Conservation (phyloP, 1,140 invertebrate species). For the Trinorchestia longiramus region DNA sequence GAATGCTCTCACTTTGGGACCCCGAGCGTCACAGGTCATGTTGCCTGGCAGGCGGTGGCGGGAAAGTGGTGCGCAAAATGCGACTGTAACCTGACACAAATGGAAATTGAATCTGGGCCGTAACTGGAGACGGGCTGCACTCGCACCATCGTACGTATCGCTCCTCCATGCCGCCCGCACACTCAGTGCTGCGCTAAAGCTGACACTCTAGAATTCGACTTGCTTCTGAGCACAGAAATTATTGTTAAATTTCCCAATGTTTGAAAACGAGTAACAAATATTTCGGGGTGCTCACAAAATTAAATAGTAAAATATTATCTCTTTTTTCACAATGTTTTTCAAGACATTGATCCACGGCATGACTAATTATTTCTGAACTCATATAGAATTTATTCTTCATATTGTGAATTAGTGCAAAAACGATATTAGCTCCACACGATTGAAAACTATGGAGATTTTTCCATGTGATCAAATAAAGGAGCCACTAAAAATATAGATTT, state of each 20-base stretch:
- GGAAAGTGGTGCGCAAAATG: slow-evolving; percentile 36
- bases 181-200: neutral
- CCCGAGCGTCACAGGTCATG: slow-evolving; percentile 15
- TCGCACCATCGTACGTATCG: neutral
- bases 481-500: too few species aligned
- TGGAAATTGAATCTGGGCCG: slow-evolving; percentile 44
- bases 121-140: slow-evolving; percentile 11
- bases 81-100: slow-evolving; percentile 34
- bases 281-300: neutral
- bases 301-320: neutral
- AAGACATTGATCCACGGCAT: neutral
- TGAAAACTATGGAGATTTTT: too few species aligned
- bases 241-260: neutral
- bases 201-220: neutral
- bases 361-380: too few species aligned
- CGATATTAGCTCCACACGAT: too few species aligned
- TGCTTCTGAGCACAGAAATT: neutral
- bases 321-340: neutral
- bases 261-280: neutral
- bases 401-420: too few species aligned
- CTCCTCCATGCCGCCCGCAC: neutral
- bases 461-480: too few species aligned
- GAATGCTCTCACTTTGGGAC: neutral
- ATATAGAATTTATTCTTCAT: too few species aligned
- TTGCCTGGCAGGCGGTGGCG: neutral